Percentiles rank a stretch among this genome's conserved stretches.
Conservation (phyloP, 2,113 vertebrate species). For the Ifrita kowaldi region DNA sequence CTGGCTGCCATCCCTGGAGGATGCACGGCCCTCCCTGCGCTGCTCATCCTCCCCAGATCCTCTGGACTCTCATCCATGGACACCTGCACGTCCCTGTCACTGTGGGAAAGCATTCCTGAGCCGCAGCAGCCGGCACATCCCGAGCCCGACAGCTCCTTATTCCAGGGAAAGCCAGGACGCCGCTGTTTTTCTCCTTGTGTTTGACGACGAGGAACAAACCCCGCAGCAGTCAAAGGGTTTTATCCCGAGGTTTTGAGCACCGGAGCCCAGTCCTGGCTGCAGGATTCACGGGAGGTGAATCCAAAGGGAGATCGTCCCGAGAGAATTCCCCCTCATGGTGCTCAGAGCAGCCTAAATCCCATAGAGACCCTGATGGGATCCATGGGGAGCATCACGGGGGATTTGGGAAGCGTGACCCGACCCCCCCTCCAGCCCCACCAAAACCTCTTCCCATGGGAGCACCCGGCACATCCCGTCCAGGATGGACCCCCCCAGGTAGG, state of each 20-base stretch:
- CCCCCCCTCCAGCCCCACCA: neutral
- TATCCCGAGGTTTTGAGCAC: neutral
- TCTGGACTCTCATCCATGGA: accelerated
- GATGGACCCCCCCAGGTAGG: neutral
- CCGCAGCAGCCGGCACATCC: accelerated
- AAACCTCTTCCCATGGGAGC: neutral
- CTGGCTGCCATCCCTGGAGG: neutral
- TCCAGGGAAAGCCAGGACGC: neutral
- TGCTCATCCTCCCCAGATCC: neutral
- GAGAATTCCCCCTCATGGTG: accelerated
- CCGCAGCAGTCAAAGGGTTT: accelerated
- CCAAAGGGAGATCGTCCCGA: neutral
- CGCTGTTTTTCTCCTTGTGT: neutral
- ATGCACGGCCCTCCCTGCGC: neutral
- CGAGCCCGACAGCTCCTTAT: neutral
- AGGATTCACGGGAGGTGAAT: accelerated
- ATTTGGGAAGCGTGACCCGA: neutral
- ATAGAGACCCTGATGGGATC: accelerated
- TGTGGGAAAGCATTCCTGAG: neutral
- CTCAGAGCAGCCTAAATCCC: neutral
- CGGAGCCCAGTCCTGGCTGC: neutral
- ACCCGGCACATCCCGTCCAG: accelerated
- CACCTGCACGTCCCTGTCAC: neutral
- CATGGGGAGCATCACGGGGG: neutral
- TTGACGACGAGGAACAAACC: accelerated